phyloP scores from a whole-genome alignment of 2,888 invertebrate genomes.

The Macrophya annulata region DNA sequence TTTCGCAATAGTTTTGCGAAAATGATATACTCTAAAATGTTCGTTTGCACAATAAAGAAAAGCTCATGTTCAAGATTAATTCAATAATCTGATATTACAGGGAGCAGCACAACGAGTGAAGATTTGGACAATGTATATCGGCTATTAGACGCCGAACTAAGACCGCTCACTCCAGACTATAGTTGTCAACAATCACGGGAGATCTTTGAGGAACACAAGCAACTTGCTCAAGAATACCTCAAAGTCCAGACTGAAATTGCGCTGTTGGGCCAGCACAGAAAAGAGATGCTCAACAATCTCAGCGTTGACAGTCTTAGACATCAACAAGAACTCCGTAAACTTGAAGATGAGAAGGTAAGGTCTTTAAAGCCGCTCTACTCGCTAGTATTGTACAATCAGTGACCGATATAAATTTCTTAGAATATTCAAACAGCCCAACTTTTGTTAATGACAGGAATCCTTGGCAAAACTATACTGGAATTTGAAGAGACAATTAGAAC shows the following conservation, averaged over 20 bases:
- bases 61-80: neutral
- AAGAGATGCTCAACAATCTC: constrained; percentile 84
- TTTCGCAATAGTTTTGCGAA: neutral
- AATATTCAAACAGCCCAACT: constrained; percentile 1
- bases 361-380: neutral
- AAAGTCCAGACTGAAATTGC: constrained; percentile 94
- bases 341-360: constrained; percentile 87
- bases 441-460: constrained; percentile 81
- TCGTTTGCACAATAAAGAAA: neutral
- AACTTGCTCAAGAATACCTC: constrained; percentile 93
- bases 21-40: neutral
- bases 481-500: constrained; percentile 85
- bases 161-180: constrained; percentile 92
- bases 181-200: constrained; percentile 89
- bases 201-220: constrained; percentile 94
- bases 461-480: constrained; percentile 85
- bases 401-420: constrained; percentile 11
- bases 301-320: constrained; percentile 81
- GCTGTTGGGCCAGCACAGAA: constrained; percentile 89
- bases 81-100: constrained; percentile 60
- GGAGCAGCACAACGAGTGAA: constrained; percentile 71
- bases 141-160: constrained; percentile 90
- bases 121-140: constrained; percentile 87
- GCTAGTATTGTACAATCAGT: constrained; percentile 27
- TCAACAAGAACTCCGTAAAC: constrained; percentile 85